Evolutionary conservation across 37 sponge, comb jelly and placozoan species (phyloP).

Genomic region (Cliona cf. orientalis): DNA sequence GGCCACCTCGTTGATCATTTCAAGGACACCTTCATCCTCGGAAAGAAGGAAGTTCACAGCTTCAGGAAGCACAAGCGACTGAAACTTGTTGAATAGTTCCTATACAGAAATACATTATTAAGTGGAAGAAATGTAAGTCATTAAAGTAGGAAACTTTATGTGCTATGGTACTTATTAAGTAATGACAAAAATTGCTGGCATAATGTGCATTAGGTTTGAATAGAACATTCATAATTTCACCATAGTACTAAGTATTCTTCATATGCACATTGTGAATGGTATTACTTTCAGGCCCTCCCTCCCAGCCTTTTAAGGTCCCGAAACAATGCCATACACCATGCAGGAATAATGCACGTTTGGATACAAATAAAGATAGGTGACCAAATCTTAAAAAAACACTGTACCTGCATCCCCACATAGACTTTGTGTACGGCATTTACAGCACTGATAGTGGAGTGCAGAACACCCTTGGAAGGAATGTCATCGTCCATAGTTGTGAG

Average conservation of each 20-base stretch:
- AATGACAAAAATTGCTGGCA: slow-evolving; percentile 4
- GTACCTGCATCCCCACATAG: slow-evolving; percentile 72
- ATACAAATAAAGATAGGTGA: too few relatives aligned
- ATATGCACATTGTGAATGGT: too few relatives aligned
- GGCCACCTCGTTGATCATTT: slow-evolving; percentile 59
- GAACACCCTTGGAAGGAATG: slow-evolving; percentile 19
- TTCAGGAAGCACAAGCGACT: slow-evolving; percentile 48
- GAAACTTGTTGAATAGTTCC: slow-evolving; percentile 74
- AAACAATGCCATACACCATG: too few relatives aligned
- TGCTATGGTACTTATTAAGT: not conserved
- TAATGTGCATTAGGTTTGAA: not conserved
- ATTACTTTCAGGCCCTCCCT: too few relatives aligned
- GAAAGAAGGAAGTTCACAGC: slow-evolving; percentile 57
- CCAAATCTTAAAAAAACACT: too few relatives aligned
- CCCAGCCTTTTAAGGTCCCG: too few relatives aligned
- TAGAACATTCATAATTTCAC: too few relatives aligned
- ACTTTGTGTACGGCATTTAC: slow-evolving; percentile 64
- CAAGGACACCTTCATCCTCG: slow-evolving; percentile 67
- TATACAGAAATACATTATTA: too few relatives aligned
- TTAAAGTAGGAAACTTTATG: not conserved
- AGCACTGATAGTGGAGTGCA: slow-evolving; percentile 44
- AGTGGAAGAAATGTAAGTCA: not conserved
- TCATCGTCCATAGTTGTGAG: slow-evolving; percentile 42
- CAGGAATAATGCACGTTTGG: too few relatives aligned
- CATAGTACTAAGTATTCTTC: too few relatives aligned